Evolutionary conservation across 2,113 vertebrate genomes (phyloP).

Genomic region (Psophia crepitans): DNA sequence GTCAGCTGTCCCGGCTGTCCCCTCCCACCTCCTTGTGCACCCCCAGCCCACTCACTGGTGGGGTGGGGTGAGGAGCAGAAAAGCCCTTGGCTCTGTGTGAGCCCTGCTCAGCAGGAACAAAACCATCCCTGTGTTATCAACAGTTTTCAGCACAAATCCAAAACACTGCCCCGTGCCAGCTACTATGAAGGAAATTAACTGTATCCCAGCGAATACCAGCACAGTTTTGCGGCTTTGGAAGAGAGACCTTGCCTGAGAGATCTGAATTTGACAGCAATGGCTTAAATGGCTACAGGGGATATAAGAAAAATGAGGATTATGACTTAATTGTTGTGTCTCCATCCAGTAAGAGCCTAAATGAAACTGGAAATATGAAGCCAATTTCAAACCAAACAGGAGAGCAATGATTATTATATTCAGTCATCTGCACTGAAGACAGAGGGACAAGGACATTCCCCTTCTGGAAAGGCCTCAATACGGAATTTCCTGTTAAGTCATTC

Average conservation of each 20-base stretch:
- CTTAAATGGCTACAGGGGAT: not conserved
- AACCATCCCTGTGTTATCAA: too few relatives aligned
- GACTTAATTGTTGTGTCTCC: not conserved
- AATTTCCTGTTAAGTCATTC: not conserved
- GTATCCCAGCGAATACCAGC: too few relatives aligned
- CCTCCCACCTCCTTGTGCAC: too few relatives aligned
- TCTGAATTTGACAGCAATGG: not conserved
- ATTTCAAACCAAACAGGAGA: not conserved
- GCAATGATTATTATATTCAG: not conserved
- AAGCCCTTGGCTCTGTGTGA: too few relatives aligned
- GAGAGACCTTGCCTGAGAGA: not conserved
- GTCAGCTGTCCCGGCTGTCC: too few relatives aligned
- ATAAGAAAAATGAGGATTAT: not conserved
- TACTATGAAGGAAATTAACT: too few relatives aligned
- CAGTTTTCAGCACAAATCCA: too few relatives aligned
- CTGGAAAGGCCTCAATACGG: not conserved
- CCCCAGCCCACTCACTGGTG: too few relatives aligned
- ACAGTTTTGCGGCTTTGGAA: not conserved
- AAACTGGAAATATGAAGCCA: not conserved
- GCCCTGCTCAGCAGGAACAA: too few relatives aligned
- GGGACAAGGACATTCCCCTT: not conserved
- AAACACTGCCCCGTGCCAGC: too few relatives aligned
- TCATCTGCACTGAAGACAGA: not conserved
- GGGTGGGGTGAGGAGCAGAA: too few relatives aligned
- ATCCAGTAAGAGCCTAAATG: not conserved